Conservation (phyloP, 2,797 vertebrate species). For the Megaceryle alcyon region DNA sequence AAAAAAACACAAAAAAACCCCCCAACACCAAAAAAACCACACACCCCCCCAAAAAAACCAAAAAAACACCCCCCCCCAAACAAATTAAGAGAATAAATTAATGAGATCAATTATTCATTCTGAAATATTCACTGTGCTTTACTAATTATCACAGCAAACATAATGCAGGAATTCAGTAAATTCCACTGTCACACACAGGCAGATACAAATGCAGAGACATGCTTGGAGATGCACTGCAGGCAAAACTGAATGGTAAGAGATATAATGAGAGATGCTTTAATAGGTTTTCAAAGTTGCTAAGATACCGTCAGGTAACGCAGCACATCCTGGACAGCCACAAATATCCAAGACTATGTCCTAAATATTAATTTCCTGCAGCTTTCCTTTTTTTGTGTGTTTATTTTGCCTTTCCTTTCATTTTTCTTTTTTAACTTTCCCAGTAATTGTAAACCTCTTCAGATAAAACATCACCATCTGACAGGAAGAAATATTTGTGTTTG, state of each 20-base stretch:
- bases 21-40: too few species aligned
- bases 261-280: slow-evolving; percentile 50
- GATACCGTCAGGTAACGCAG: background rate
- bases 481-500: slow-evolving; percentile 4
- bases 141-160: slow-evolving; percentile 19
- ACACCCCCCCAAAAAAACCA: too few species aligned
- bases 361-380: slow-evolving; percentile 6
- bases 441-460: slow-evolving; percentile 20
- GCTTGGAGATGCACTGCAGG: background rate
- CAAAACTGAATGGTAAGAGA: background rate
- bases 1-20: too few species aligned
- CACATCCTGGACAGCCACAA: background rate
- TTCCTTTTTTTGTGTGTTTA: background rate
- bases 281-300: slow-evolving; percentile 63
- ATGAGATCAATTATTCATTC: slow-evolving; percentile 16
- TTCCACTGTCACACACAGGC: background rate
- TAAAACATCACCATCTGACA: slow-evolving; percentile 11
- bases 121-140: background rate
- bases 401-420: background rate
- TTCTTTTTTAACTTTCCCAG: background rate
- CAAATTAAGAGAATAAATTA: background rate
- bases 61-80: too few species aligned
- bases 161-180: background rate
- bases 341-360: background rate
- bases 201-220: background rate